Evolutionary conservation across 2,113 vertebrate species (phyloP).

Genomic region (Nipponia nippon): DNA sequence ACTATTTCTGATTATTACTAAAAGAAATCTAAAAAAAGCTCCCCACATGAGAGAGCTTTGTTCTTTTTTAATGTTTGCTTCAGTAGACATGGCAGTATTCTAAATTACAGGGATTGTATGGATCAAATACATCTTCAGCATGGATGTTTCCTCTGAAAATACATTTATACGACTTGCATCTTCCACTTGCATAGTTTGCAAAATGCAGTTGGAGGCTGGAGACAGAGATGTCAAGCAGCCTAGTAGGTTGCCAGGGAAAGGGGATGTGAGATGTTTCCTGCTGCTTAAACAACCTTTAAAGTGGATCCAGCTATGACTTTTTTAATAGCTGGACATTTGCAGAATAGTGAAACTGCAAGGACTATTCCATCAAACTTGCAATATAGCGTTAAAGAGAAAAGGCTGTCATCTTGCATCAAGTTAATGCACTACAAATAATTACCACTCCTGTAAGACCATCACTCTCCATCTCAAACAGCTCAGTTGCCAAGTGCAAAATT

Average conservation of each 20-base stretch:
- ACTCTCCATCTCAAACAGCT: neutral
- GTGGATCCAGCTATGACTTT: neutral
- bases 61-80: neutral
- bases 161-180: neutral
- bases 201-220: neutral
- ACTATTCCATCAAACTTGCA: neutral
- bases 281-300: neutral
- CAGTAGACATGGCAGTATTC: neutral
- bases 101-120: neutral
- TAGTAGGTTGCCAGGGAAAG: neutral
- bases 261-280: neutral
- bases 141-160: neutral
- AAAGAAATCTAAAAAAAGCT: neutral
- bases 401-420: neutral
- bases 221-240: neutral
- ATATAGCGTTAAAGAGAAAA: neutral
- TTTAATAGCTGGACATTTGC: neutral
- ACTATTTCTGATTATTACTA: conserved; percentile 10
- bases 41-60: neutral
- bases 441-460: neutral
- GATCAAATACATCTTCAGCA: neutral
- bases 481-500: neutral
- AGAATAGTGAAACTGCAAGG: neutral
- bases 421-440: neutral
- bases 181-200: neutral